Conservation (phyloP, 2,888 invertebrate species). For the Minunthozetes semirufus region DNA sequence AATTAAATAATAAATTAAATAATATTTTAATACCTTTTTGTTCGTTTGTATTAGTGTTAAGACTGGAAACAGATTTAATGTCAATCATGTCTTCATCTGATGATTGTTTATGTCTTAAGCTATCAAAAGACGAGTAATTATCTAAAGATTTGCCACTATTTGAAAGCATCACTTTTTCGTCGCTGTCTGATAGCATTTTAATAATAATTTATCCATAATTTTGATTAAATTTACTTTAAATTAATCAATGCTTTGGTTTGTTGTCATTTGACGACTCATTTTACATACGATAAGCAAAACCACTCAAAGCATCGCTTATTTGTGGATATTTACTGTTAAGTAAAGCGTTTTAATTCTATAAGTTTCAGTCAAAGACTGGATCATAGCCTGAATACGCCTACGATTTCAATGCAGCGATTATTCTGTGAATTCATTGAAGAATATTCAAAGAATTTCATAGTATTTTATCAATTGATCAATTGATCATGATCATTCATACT, state of each 20-base stretch:
- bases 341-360: background rate
- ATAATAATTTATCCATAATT: background rate
- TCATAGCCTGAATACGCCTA: background rate
- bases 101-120: constrained; percentile 11
- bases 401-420: background rate
- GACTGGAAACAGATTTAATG: constrained; percentile 13
- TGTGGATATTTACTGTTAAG: background rate
- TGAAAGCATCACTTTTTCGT: constrained; percentile 29
- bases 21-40: background rate
- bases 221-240: background rate
- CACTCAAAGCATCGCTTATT: background rate
- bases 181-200: background rate
- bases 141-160: constrained; percentile 18
- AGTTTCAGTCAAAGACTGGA: background rate
- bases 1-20: background rate
- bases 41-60: background rate
- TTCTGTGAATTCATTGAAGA: background rate
- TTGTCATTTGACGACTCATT: constrained; percentile 5
- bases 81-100: constrained; percentile 26
- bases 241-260: background rate
- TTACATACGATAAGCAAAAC: background rate
- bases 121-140: constrained; percentile 25
- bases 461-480: no score
- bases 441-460: background rate
- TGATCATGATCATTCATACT: no score